Percentiles rank a stretch among this genome's conserved stretches.
Evolutionary conservation across 2,113 vertebrate genomes (phyloP).

Genomic region (Malurus elegans): DNA sequence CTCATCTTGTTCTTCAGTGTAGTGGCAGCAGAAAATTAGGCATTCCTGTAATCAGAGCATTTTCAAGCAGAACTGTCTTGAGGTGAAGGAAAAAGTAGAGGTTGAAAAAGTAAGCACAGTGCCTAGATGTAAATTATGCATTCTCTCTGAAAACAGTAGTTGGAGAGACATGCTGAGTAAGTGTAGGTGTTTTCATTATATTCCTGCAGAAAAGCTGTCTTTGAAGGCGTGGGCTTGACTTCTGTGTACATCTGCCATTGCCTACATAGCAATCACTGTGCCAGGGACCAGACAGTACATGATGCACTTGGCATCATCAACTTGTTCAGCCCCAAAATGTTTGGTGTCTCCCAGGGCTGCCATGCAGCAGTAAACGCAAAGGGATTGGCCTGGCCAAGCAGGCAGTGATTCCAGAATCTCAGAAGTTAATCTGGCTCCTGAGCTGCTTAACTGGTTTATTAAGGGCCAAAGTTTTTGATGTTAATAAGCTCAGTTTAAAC

Average conservation of each 20-base stretch:
- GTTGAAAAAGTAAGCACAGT: background rate
- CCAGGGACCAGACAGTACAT: background rate
- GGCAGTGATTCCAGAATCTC: background rate
- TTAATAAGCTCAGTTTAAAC: background rate
- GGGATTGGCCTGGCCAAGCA: background rate
- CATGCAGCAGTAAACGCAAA: background rate
- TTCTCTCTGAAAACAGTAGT: background rate
- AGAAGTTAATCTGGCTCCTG: background rate
- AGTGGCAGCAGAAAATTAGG: background rate
- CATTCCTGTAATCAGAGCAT: background rate
- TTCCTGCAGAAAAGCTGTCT: conserved; percentile 16
- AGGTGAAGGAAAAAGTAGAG: background rate
- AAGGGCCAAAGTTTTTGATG: background rate
- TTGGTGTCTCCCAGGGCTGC: background rate
- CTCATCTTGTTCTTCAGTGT: background rate
- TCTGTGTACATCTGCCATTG: background rate
- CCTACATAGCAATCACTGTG: background rate
- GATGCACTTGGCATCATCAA: background rate
- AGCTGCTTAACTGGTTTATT: background rate
- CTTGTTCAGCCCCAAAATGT: background rate
- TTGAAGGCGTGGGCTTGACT: background rate
- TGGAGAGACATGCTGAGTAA: background rate
- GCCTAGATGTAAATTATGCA: background rate
- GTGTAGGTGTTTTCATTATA: background rate
- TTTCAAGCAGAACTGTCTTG: background rate